phyloP scores from a whole-genome alignment of 2,888 invertebrate genomes.

The Lingula anatina region DNA sequence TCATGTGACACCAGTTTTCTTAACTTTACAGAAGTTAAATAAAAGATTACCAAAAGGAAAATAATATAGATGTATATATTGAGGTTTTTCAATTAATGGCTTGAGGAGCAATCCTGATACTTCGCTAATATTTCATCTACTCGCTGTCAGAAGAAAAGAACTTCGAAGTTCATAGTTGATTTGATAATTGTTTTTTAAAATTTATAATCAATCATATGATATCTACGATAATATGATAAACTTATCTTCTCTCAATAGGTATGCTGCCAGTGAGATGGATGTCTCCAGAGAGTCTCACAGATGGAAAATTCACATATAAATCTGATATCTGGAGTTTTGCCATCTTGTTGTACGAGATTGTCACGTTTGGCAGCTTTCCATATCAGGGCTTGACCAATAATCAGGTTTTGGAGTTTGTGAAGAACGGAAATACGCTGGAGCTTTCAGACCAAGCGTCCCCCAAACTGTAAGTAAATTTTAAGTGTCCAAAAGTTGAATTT shows the following conservation, averaged over 20 bases:
- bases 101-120: too few relatives aligned
- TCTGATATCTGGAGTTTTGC: slow-evolving; percentile 91
- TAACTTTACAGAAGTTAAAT: not conserved
- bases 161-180: too few relatives aligned
- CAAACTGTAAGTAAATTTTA: slow-evolving; percentile 66
- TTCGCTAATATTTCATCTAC: too few relatives aligned
- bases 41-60: not conserved
- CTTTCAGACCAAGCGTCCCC: slow-evolving; percentile 75
- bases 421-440: slow-evolving; percentile 66
- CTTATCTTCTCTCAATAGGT: slow-evolving; percentile 46
- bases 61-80: not conserved
- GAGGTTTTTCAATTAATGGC: not conserved
- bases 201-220: too few relatives aligned
- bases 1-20: too few relatives aligned
- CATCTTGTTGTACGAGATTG: slow-evolving; percentile 74
- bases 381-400: slow-evolving; percentile 82
- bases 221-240: too few relatives aligned
- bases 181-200: too few relatives aligned
- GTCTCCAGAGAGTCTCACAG: slow-evolving; percentile 80
- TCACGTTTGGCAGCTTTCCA: slow-evolving; percentile 86
- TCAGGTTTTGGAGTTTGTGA: slow-evolving; percentile 77
- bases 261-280: slow-evolving; percentile 90
- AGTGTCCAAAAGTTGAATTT: too few relatives aligned
- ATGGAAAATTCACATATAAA: slow-evolving; percentile 77
- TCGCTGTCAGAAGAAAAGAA: too few relatives aligned